Percentiles rank a stretch among this genome's conserved stretches.
phyloP scores from a whole-genome alignment of 2,113 vertebrate species.

The Perca schrenkii region DNA sequence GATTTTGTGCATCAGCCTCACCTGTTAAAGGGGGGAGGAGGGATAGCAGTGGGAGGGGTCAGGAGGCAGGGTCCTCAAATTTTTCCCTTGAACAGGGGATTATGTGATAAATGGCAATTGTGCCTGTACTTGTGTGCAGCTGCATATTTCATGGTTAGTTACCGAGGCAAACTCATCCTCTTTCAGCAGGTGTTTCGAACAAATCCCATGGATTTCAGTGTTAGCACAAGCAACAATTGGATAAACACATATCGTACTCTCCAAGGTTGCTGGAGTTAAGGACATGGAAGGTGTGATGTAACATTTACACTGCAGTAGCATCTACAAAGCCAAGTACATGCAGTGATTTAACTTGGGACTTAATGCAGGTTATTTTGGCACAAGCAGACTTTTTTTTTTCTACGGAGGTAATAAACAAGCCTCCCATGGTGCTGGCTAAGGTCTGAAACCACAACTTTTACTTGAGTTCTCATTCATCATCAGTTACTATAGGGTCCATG shows the following conservation, averaged over 20 bases:
- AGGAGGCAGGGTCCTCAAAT: constrained; percentile 6
- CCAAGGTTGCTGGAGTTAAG: background rate
- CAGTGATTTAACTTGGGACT: background rate
- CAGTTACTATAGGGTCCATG: background rate
- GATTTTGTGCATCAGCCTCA: constrained; percentile 52
- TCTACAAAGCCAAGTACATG: background rate
- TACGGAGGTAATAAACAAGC: constrained; percentile 1
- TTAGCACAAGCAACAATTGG: constrained; percentile 26
- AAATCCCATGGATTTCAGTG: constrained; percentile 55
- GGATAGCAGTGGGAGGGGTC: background rate
- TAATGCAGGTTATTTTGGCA: constrained; percentile 27
- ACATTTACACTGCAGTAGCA: background rate
- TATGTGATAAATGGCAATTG: constrained; percentile 27
- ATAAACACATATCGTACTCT: constrained; percentile 17
- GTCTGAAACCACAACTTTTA: constrained; percentile 50
- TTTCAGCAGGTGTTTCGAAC: constrained; percentile 44
- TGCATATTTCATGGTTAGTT: constrained; percentile 61
- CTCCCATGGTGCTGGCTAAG: constrained; percentile 36
- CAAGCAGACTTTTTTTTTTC: background rate
- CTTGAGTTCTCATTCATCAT: constrained; percentile 1
- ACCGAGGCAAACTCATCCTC: background rate
- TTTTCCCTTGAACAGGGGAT: constrained; percentile 12
- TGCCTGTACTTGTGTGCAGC: constrained; percentile 38
- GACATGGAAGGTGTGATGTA: background rate
- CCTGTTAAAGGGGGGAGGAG: constrained; percentile 18